phyloP scores from a whole-genome alignment of 2,888 invertebrate species.

The Gandaritis pyraliata region DNA sequence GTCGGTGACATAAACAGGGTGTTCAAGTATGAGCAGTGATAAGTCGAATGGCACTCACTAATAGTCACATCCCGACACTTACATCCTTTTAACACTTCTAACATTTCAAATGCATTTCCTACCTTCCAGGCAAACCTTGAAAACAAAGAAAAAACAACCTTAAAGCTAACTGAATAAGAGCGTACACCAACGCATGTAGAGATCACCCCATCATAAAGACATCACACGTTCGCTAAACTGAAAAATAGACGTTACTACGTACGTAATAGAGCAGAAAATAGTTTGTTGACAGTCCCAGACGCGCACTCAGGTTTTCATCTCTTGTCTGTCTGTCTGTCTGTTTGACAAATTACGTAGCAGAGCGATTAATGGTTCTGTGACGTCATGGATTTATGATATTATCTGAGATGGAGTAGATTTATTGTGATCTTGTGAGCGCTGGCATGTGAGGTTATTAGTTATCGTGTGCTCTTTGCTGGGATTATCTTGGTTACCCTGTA shows the following conservation, averaged over 20 bases:
- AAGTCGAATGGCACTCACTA: slow-evolving; percentile 3
- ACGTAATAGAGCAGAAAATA: slow-evolving; percentile 39
- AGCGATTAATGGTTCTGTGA: slow-evolving; percentile 70
- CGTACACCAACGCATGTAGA: neutral
- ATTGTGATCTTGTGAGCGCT: slow-evolving; percentile 37
- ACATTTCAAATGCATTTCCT: slow-evolving; percentile 47
- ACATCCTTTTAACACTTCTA: slow-evolving; percentile 33
- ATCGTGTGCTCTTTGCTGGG: neutral
- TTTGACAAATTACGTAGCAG: slow-evolving; percentile 71
- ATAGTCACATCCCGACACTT: slow-evolving; percentile 29
- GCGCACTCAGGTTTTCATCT: slow-evolving; percentile 46
- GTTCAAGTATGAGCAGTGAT: neutral
- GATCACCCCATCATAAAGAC: slow-evolving; percentile 15
- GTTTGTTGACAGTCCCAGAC: slow-evolving; percentile 37
- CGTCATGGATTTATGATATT: slow-evolving; percentile 66
- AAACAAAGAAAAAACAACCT: slow-evolving; percentile 23
- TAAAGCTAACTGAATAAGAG: neutral
- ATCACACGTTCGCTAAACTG: slow-evolving; percentile 18
- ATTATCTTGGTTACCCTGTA: neutral
- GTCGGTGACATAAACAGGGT: neutral
- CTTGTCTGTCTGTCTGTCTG: slow-evolving; percentile 67
- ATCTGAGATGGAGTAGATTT: slow-evolving; percentile 56
- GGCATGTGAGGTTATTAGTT: slow-evolving; percentile 16
- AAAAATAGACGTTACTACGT: slow-evolving; percentile 32
- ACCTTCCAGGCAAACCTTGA: slow-evolving; percentile 5